phyloP scores from a whole-genome alignment of 2,797 vertebrate species.

The Silurus lanzhouensis region DNA sequence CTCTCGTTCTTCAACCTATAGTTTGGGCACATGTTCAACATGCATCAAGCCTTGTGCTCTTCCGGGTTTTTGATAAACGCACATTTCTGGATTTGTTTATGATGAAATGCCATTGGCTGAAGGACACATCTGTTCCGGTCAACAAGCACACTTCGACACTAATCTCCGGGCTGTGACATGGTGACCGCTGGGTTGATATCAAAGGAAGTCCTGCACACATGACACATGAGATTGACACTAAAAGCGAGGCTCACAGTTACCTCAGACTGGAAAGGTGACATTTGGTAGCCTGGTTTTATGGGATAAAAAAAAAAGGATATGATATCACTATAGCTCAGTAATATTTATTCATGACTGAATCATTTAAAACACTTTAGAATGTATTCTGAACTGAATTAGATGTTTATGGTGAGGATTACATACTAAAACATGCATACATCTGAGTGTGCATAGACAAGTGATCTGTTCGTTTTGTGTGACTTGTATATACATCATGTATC shows the following conservation, averaged over 20 bases:
- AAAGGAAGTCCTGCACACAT: neutral
- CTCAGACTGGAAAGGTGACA: neutral
- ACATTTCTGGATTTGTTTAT: neutral
- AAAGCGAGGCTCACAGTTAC: neutral
- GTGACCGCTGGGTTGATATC: slow-evolving; percentile 2
- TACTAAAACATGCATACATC: neutral
- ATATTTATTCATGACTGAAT: neutral
- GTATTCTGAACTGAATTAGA: neutral
- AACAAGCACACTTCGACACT: neutral
- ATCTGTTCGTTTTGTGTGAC: too few relatives aligned
- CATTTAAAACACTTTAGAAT: neutral
- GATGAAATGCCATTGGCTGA: neutral
- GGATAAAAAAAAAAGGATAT: neutral
- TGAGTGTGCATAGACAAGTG: too few relatives aligned
- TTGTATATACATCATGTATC: too few relatives aligned
- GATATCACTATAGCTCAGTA: neutral
- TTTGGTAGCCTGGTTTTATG: neutral
- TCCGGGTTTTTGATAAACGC: neutral
- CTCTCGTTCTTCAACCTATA: neutral
- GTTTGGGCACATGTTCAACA: neutral
- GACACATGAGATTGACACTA: slow-evolving; percentile 11
- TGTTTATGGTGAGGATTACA: neutral
- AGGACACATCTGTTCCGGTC: neutral
- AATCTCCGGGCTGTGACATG: neutral
- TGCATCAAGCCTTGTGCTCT: neutral